Conservation (phyloP, 2,888 invertebrate species). For the Aporophyla nigra region DNA sequence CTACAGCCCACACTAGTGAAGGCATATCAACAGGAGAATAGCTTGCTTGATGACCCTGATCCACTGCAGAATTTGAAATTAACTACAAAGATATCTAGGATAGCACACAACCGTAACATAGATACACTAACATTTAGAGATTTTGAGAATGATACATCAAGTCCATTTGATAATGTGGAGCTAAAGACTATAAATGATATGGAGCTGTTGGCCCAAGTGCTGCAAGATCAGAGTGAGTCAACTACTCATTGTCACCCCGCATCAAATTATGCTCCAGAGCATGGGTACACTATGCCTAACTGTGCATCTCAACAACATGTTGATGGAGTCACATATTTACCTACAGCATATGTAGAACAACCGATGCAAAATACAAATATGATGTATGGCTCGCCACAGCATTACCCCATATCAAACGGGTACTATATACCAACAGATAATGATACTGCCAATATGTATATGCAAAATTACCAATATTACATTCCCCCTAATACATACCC, state of each 20-base stretch:
- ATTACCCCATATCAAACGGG: conserved; percentile 81
- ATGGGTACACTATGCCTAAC: conserved; percentile 76
- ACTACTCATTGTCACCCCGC: conserved; percentile 76
- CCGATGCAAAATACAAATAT: conserved; percentile 79
- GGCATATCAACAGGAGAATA: conserved; percentile 79
- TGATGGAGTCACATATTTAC: conserved; percentile 82
- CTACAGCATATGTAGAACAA: conserved; percentile 84
- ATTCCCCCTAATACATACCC: conserved; percentile 79
- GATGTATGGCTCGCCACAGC: conserved; percentile 83
- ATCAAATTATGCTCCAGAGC: conserved; percentile 73
- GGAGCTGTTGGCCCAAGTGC: conserved; percentile 96
- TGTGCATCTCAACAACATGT: conserved; percentile 84
- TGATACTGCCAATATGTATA: conserved; percentile 81
- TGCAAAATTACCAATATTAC: conserved; percentile 86
- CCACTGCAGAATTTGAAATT: conserved; percentile 84
- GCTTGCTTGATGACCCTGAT: conserved; percentile 87
- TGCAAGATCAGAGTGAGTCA: conserved; percentile 86
- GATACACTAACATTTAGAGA: conserved; percentile 92
- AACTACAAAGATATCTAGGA: conserved; percentile 79
- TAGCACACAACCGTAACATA: conserved; percentile 82
- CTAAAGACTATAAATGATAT: conserved; percentile 97
- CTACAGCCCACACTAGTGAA: conserved; percentile 87
- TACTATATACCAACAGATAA: conserved; percentile 79
- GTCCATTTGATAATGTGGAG: conserved; percentile 98
- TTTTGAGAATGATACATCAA: conserved; percentile 97